These are phyloP conservation scores for Garra rufa DNA, from an alignment of 2,113 vertebrate genomes.

Conservation along the genomic window DNA sequence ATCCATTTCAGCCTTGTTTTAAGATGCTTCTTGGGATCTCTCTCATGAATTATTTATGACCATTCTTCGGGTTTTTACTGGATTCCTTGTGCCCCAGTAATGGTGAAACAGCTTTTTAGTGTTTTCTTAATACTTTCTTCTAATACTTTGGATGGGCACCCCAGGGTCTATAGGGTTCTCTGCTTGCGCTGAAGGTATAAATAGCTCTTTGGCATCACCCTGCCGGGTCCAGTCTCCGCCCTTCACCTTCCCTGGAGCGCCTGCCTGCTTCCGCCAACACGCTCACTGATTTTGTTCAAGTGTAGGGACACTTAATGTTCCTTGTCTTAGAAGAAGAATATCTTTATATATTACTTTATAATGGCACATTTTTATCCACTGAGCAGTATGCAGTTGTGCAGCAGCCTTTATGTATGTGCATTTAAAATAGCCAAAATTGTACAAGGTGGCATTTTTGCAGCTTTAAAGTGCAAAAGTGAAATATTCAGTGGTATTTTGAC, in stretches of 20 bases:
- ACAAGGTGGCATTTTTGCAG: neutral
- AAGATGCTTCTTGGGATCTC: constrained; percentile 6
- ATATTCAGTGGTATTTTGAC: neutral
- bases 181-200: constrained; percentile 37
- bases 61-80: constrained; percentile 23
- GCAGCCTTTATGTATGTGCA: neutral
- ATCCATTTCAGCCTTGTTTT: constrained; percentile 16
- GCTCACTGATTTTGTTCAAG: constrained; percentile 54
- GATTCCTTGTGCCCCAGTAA: constrained; percentile 22
- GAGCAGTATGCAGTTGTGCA: neutral
- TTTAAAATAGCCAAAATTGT: constrained; percentile 28
- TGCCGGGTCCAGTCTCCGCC: neutral
- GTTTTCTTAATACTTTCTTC: neutral
- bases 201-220: constrained; percentile 35
- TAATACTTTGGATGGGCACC: constrained; percentile 7
- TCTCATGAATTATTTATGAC: constrained; percentile 53
- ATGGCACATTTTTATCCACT: neutral
- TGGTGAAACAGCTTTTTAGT: constrained; percentile 28
- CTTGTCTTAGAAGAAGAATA: constrained; percentile 40
- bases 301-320: constrained; percentile 54
- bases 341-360: neutral
- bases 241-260: constrained; percentile 16
- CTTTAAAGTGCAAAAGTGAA: neutral
- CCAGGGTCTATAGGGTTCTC: constrained; percentile 17
- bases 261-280: constrained; percentile 34